Evolutionary conservation across 2,797 vertebrate species (phyloP).

Genomic region (Melopsittacus undulatus): DNA sequence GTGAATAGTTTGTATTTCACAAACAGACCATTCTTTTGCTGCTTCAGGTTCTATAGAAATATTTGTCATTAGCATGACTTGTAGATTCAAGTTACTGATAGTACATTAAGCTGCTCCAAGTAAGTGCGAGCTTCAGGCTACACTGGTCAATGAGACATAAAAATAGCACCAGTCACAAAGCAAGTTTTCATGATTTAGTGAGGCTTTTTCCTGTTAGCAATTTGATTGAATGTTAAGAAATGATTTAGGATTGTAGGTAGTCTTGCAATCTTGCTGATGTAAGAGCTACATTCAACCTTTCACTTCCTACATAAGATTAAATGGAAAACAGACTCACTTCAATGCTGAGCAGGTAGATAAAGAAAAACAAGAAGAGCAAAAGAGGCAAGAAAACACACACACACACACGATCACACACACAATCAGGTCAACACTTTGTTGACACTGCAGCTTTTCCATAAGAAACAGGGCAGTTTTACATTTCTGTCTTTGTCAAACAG

Average conservation of each 20-base stretch:
- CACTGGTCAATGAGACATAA: slow-evolving; percentile 40
- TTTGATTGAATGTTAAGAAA: background rate
- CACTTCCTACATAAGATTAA: slow-evolving; percentile 27
- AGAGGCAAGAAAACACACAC: slow-evolving; percentile 18
- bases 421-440: slow-evolving; percentile 14
- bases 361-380: slow-evolving; percentile 34
- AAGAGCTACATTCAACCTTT: slow-evolving; percentile 12
- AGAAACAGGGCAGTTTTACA: slow-evolving; percentile 41
- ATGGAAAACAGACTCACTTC: slow-evolving; percentile 46
- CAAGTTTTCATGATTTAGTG: slow-evolving; percentile 20
- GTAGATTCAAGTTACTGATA: background rate
- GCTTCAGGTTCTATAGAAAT: slow-evolving; percentile 26
- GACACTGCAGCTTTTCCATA: slow-evolving; percentile 11
- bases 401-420: background rate
- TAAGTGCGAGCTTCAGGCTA: background rate
- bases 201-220: slow-evolving; percentile 23
- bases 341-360: slow-evolving; percentile 35
- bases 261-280: slow-evolving; percentile 11
- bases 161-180: slow-evolving; percentile 41
- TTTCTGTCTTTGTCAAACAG: slow-evolving; percentile 8
- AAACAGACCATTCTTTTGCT: background rate
- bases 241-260: slow-evolving; percentile 11
- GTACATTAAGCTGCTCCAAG: background rate
- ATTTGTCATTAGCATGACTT: background rate
- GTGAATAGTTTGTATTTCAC: background rate